Evolutionary conservation across 2,888 invertebrate species (phyloP).

Genomic region (Anarsia innoxiella): DNA sequence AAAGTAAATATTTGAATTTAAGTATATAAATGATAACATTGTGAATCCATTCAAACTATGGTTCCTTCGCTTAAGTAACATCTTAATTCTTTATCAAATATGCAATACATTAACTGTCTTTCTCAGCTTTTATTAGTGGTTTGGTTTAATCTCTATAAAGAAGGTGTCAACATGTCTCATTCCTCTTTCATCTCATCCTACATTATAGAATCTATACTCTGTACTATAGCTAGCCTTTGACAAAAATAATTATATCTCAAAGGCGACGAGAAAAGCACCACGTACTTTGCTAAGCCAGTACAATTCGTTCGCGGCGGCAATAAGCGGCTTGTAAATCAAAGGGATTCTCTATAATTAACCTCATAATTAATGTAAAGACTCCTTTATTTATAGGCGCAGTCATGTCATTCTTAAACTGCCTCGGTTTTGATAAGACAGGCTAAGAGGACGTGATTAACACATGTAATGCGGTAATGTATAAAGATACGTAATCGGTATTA

Average conservation of each 20-base stretch:
- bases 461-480: conserved; percentile 55
- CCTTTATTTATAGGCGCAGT: conserved; percentile 68
- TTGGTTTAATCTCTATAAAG: conserved; percentile 59
- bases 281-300: conserved; percentile 68
- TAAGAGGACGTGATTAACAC: conserved; percentile 62
- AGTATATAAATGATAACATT: too few relatives aligned
- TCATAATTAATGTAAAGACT: conserved; percentile 73
- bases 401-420: conserved; percentile 70
- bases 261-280: conserved; percentile 49
- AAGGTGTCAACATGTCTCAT: conserved; percentile 58
- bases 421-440: conserved; percentile 59
- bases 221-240: conserved; percentile 44
- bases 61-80: too few relatives aligned
- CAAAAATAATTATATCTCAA: conserved; percentile 69
- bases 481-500: conserved; percentile 36
- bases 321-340: conserved; percentile 73
- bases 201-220: conserved; percentile 26
- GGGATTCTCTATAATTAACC: conserved; percentile 74
- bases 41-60: too few relatives aligned
- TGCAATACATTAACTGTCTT: too few relatives aligned
- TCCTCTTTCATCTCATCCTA: conserved; percentile 65
- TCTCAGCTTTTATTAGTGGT: too few relatives aligned
- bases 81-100: too few relatives aligned
- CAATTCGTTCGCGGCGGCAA: conserved; percentile 71
- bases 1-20: too few relatives aligned